Evolutionary conservation across 23 tunicate genomes (phyloP), one percentile per base, ranked within the genome.

Genomic region (Diplosoma virens): DNA sequence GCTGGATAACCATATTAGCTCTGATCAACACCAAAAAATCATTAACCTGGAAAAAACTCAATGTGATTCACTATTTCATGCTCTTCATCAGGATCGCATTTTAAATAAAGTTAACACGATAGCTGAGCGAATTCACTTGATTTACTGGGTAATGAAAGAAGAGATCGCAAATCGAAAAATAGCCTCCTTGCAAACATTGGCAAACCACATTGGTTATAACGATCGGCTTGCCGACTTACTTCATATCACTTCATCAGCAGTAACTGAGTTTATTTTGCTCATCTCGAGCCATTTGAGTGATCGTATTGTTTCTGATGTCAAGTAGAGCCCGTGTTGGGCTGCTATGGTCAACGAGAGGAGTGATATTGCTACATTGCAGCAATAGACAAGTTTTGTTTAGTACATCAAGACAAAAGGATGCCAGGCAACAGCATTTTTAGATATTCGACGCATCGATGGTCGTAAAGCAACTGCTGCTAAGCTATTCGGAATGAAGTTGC

Each of bases 21-120:
- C 50, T 41, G 50, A 41, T 41, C 50, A 41, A 41, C 14, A 41
- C 50, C 50, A 41, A 41, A 41, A 41, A 9, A 14, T 14, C 50
- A 41, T 41, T 41, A 7, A 14, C 50, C 50, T 41, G 50, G 50
- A 3, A 37, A 73, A 82, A 53, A 17, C 58, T 58, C 52, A 52
- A 0, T n/a, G 26, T 59, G 59, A 73, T 32, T 58, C 25, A 33
- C 53, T 82, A 23, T 58, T 41, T 41, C 50, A 7, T 41, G 50
- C 50, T 41, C 9, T 7, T 41, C 50, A 41, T 41, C 50, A 41
- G 14, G 50, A 41, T 41, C 14, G 50, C 50, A 41, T 41, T 41
- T 41, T 14, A 41, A 41, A 41, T 14, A 41, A 41, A 41, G 50
- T 41, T 41, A 7, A 41, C 50, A 41, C 50, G 50, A 14, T 41